Base-by-base conservation (phyloP, 2,113 vertebrate species). In the Suricata suricatta region DNA sequence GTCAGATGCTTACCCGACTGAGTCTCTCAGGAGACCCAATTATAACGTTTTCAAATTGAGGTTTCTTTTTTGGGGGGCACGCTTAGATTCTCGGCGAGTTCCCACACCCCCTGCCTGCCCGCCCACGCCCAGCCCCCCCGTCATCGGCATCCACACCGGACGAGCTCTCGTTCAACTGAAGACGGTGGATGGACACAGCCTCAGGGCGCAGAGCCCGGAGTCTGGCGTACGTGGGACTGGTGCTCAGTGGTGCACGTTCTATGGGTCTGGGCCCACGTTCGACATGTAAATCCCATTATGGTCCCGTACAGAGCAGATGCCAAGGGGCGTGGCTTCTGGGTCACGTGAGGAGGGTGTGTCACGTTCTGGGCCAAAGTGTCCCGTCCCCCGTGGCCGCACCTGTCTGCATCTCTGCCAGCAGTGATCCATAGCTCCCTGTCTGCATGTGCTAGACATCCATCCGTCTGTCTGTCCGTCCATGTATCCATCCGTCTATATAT, bases 161-260 rank as follows among this genome's bases (percentile, higher is more conserved):
- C 2, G 27, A 16, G 44, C 29, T 10, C 35, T 10, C 8, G n/a
- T 10, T 10, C n/a, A 71, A 1, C 0, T 33, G 68, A 68, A 7
- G 31, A 68, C 2, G 2, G 7, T n/a, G 3, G 3, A 19, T 8
- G 33, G 52, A 17, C 16, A 47, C n/a, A 7, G 17, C 68, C 19
- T 71, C 68, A 71, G 3, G 35, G 12, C n/a, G 9, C 69, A 72
- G n/a, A 25, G 29, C 2, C n/a, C 69, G 23, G 10, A 38, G 35
- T 19, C 1, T n/a, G 17, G 16, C 2, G 1, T 25, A 11, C 21
- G 1, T 21, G 15, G 3, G 47, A 21, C 9, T 21, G 16, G 5
- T 44, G 8, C 44, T 17, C 29, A 16, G 9, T 29, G 29, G 9
- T 21, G 17, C 16, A 33, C 29, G 6, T 21, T 12, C 47, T 33